phyloP scores from a whole-genome alignment of 1,140 invertebrate genomes.

The Trichonephila clavipes region DNA sequence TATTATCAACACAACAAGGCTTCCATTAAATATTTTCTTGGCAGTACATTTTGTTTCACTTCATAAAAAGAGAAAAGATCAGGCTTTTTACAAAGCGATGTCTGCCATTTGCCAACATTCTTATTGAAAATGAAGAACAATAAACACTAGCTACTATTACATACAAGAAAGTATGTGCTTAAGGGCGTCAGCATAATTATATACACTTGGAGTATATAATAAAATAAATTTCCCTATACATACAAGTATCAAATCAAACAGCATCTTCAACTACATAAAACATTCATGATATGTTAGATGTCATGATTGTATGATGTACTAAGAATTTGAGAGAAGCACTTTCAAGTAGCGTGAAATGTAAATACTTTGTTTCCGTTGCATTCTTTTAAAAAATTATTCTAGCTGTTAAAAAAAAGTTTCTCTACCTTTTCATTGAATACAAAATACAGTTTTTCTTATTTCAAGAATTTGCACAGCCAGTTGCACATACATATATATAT shows the following conservation, averaged over 20 bases:
- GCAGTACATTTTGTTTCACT: too few species aligned
- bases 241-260: not conserved
- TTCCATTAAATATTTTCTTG: too few species aligned
- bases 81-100: too few species aligned
- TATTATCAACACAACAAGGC: too few species aligned
- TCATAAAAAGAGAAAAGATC: too few species aligned
- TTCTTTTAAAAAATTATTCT: not conserved
- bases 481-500: not conserved
- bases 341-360: conserved; percentile 1
- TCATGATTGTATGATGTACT: not conserved
- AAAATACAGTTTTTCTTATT: not conserved
- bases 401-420: not conserved
- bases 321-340: not conserved
- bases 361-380: not conserved
- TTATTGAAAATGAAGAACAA: not conserved
- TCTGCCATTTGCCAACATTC: too few species aligned
- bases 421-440: not conserved
- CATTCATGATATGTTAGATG: conserved; percentile 27
- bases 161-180: not conserved
- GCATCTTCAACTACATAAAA: conserved; percentile 6
- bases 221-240: not conserved
- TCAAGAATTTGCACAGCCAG: not conserved
- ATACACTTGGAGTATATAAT: not conserved
- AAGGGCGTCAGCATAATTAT: not conserved
- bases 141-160: not conserved